These are phyloP conservation scores for Diachasma alloeum DNA, from an alignment of 1,140 invertebrate genomes.

Conservation along the genomic window DNA sequence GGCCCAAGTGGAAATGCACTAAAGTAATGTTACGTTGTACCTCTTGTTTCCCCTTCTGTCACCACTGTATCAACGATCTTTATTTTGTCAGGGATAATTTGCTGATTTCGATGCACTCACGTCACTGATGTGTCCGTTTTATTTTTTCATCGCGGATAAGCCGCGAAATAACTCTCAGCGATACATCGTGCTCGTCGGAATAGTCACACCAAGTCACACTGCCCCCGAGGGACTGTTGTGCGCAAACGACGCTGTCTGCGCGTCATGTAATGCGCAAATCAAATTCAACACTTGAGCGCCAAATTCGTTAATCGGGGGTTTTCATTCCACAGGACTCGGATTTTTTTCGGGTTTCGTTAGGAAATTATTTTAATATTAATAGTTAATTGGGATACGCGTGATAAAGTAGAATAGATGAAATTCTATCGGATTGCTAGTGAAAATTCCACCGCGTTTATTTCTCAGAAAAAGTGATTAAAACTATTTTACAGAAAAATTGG, in stretches of 20 bases:
- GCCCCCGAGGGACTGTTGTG: not conserved
- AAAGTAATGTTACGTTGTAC: not conserved
- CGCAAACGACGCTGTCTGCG: conserved; percentile 9
- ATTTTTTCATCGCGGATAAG: not conserved
- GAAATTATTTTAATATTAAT: too few relatives aligned
- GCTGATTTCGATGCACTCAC: not conserved
- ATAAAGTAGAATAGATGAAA: too few relatives aligned
- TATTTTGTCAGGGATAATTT: not conserved
- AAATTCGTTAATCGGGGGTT: not conserved
- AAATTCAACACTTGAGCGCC: conserved; percentile 5
- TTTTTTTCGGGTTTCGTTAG: too few relatives aligned
- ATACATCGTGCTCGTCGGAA: conserved; percentile 14
- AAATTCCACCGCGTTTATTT: too few relatives aligned
- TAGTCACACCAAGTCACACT: not conserved
- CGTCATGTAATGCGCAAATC: conserved; percentile 5
- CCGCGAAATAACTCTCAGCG: not conserved
- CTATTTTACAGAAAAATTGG: too few relatives aligned
- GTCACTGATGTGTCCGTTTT: not conserved
- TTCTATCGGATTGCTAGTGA: too few relatives aligned
- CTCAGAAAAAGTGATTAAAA: too few relatives aligned
- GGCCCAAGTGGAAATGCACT: not conserved
- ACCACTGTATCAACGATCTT: not conserved
- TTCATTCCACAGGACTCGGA: too few relatives aligned
- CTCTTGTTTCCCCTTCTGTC: not conserved
- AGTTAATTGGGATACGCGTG: too few relatives aligned